Base-by-base conservation (phyloP, 2,113 vertebrate species). In the Gorsachius goisagi region DNA sequence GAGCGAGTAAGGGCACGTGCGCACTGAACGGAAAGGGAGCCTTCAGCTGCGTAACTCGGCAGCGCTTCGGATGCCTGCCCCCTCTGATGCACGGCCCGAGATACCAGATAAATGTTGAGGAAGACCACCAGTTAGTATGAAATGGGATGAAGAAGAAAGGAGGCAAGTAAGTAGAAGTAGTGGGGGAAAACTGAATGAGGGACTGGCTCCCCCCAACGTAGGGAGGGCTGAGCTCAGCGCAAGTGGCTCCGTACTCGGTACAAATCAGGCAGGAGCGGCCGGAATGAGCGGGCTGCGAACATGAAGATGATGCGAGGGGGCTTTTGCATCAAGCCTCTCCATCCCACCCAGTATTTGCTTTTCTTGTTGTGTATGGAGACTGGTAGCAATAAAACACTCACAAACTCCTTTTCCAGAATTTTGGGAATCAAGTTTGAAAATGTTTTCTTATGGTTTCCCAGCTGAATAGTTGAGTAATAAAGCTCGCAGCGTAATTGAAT, bases 381-480 rank as follows among this genome's bases (percentile, higher is more conserved):
- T 44, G 53, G 77, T 67, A 89, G 58, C 74, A 73, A 66, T 63
- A 93, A 93, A 91, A 47, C 63, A 41, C 41, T 80, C 44, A 67
- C 64, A 88, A 90, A 84, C 47, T 91, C 91, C 71, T 91, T 90
- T 93, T 86, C 78, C 85, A 96, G 72, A 77, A 79, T 82, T 85
- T 74, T 0, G 2, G 72, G 92, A 82, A 85, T 85, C 67, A 33
- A 91, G 85, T 88, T 81, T 85, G 55, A 94, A 85, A 94, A 93
- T 37, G 59, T 76, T 93, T 91, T 83, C 83, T 80, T 90, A 73
- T 9, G 72, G 63, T 88, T 93, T 96, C 91, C 91, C 90, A 86
- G 56, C 24, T 74, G 85, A 92, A 59, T 68, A 68, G 89, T 88
- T 89, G 68, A 60, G 77, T 69, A 89, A 92, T 77, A 86, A 91